Evolutionary conservation across 1,140 invertebrate genomes (phyloP).

Genomic region (Diorhabda elongata): DNA sequence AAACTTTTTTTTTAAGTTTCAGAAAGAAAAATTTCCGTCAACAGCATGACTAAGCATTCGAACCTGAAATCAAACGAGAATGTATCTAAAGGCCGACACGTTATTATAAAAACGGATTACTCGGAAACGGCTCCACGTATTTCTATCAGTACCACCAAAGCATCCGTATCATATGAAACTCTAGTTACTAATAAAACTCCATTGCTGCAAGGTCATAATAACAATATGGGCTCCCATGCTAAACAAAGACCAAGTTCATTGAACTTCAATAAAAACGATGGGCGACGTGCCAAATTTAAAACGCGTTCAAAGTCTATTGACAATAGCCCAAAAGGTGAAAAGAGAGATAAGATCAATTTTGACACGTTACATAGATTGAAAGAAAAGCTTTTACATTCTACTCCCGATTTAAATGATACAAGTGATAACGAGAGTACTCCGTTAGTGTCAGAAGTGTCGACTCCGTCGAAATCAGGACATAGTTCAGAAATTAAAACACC

Average conservation of each 20-base stretch:
- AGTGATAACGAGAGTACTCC: conserved; percentile 49
- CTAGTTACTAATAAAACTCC: conserved; percentile 22
- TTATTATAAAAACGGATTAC: conserved; percentile 38
- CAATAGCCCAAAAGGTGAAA: conserved; percentile 26
- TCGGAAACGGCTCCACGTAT: conserved; percentile 26
- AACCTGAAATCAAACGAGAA: conserved; percentile 30
- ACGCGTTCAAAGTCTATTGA: conserved; percentile 44
- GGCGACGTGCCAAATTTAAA: conserved; percentile 24
- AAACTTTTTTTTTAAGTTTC: conserved; percentile 20
- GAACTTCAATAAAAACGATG: conserved; percentile 28
- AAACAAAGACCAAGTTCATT: conserved; percentile 34
- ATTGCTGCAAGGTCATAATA: conserved; percentile 22
- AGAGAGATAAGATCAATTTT: conserved; percentile 33
- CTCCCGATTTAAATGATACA: conserved; percentile 40
- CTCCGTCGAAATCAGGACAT: conserved; percentile 37
- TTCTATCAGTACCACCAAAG: conserved; percentile 30
- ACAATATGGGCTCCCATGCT: conserved; percentile 15
- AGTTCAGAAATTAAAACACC: conserved; percentile 36
- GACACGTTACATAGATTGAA: conserved; percentile 48
- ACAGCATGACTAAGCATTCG: conserved; percentile 32
- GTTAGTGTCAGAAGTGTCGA: conserved; percentile 45
- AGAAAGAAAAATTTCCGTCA: conserved; percentile 29
- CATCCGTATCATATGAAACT: conserved; percentile 32
- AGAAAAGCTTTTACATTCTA: conserved; percentile 47
- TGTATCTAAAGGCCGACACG: conserved; percentile 34